These are phyloP conservation scores for Cabera pusaria DNA, from an alignment of 2,888 invertebrate genomes.

Conservation along the genomic window DNA sequence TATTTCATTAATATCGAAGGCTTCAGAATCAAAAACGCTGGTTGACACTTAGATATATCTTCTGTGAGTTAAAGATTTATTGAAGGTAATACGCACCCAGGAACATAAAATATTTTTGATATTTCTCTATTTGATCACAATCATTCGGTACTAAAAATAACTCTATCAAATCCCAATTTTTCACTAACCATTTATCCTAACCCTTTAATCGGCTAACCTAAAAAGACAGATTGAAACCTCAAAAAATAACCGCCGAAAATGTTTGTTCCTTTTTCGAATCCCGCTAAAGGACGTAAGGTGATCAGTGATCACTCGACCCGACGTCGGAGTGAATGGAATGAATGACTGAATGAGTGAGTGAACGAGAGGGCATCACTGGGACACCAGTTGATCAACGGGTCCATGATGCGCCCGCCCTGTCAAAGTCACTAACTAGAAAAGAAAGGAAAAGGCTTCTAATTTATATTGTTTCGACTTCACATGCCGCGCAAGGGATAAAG, in stretches of 20 bases:
- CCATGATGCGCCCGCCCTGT: constrained; percentile 68
- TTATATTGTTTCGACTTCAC: too few species aligned
- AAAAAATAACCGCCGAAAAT: constrained; percentile 33
- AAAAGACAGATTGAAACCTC: constrained; percentile 22
- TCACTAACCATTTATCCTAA: too few species aligned
- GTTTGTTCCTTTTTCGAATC: constrained; percentile 48
- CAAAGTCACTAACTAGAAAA: constrained; percentile 58
- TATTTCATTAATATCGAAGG: too few species aligned
- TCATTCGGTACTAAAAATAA: too few species aligned
- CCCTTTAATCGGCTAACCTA: constrained; percentile 1
- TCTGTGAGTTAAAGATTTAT: too few species aligned
- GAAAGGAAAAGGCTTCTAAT: constrained; percentile 46
- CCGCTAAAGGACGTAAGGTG: constrained; percentile 61
- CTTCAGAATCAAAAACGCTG: too few species aligned
- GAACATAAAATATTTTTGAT: too few species aligned
- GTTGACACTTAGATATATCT: too few species aligned
- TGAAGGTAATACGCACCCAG: too few species aligned
- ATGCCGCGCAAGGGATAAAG: too few species aligned
- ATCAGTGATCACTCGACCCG: constrained; percentile 77
- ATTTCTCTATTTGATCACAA: too few species aligned
- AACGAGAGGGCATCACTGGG: constrained; percentile 59
- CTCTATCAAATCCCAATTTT: background rate
- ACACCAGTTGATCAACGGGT: constrained; percentile 76
- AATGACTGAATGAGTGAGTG: constrained; percentile 59
- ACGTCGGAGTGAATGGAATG: constrained; percentile 59